Base-by-base conservation (phyloP, 2,888 invertebrate genomes). In the Ornithoptera alexandrae region DNA sequence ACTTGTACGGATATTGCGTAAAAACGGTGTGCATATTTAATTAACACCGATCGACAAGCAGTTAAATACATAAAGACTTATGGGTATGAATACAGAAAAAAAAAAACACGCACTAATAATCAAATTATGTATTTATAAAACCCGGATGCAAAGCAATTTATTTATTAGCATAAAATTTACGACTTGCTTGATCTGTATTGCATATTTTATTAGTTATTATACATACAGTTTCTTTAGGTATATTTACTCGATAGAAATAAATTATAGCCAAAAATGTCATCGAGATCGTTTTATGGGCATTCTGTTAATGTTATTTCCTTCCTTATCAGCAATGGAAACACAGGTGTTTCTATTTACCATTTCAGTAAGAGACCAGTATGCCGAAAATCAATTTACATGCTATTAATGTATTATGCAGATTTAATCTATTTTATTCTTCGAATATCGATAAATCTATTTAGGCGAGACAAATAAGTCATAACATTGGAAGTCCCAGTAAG, bases 391-490 rank as follows among this genome's bases (percentile, higher is more conserved):
- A 87, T 90, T 89, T 86, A 79, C 84, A 85, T 81, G 80, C 82
- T 81, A 85, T 87, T 86, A 83, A 84, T 84, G 80, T 87, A 85
- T 85, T 89, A 89, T 88, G 87, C 80, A 84, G 85, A 89, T 89
- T 84, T 77, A 68, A 78, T 82, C 81, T 80, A 82, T 86, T 87
- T 85, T 86, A 85, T 88, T 85, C 83, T 77, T 79, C 78, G 80
- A 82, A 84, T 79, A 82, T 76, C 88, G 79, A 91, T 91, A 90
- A 90, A 90, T 90, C 88, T 85, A 78, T 73, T 75, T 75, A 78
- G 76, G 77, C 84, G 86, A 88, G 90, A 89, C 90, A 88, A 89
- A 90, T 90, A 90, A 90, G 92, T 92, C 91, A 90, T 90, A 92
- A 91, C 88, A 89, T 90, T 89, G 86, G 83, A 76, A 79, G 77